phyloP scores from a whole-genome alignment of 2,888 invertebrate species.

The Smittia aterrima region DNA sequence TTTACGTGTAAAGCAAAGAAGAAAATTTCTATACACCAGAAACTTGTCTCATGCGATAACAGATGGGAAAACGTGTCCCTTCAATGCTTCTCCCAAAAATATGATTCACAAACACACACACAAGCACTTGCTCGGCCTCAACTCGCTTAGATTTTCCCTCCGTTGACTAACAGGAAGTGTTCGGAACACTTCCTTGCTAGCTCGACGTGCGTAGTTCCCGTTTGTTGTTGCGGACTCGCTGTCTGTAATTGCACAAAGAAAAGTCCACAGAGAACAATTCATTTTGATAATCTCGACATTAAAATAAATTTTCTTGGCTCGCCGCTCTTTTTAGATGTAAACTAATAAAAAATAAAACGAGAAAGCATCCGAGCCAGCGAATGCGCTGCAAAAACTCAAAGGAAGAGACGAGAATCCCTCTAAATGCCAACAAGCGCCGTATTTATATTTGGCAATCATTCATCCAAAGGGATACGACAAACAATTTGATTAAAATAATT shows the following conservation, averaged over 20 bases:
- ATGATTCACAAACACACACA: not conserved
- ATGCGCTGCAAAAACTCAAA: not conserved
- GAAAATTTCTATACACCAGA: conserved; percentile 27
- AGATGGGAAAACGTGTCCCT: conserved; percentile 33
- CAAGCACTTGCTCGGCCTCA: not conserved
- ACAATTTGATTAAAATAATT: conserved; percentile 26
- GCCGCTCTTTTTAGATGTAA: not conserved
- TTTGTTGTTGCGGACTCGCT: not conserved
- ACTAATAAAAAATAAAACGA: not conserved
- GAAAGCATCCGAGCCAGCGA: not conserved
- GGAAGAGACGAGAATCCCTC: not conserved
- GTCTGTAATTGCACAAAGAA: not conserved
- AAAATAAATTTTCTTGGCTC: conserved; percentile 3
- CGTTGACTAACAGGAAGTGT: not conserved
- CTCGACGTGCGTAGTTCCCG: not conserved
- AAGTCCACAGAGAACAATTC: not conserved
- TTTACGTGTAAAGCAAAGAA: not conserved
- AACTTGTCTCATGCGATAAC: conserved; percentile 25
- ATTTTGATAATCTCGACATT: conserved; percentile 1
- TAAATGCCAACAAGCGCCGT: not conserved
- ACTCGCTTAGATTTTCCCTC: not conserved
- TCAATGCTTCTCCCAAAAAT: not conserved
- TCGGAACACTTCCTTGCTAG: not conserved
- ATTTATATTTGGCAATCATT: conserved; percentile 13
- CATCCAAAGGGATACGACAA: not conserved